A percentile compares a stretch with the other conserved stretches of the same genome.
Conservation (phyloP, 1,140 invertebrate species). For the Cephus cinctus region DNA sequence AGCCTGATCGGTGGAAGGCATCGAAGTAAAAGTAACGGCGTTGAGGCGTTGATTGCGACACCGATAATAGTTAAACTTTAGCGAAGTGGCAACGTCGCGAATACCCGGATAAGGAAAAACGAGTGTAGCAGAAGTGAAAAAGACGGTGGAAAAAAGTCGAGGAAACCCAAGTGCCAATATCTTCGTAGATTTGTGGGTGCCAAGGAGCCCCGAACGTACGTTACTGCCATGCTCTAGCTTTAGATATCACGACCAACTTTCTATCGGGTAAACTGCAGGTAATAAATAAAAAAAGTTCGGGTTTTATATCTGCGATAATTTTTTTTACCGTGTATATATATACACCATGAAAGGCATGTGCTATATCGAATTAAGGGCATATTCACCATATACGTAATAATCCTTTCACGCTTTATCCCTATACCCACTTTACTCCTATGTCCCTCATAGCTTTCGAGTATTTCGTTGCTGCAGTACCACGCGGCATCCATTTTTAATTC, state of each 20-base stretch:
- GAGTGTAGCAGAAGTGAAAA: neutral
- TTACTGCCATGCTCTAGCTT: constrained; percentile 14
- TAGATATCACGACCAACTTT: constrained; percentile 30
- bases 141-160: constrained; percentile 2
- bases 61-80: constrained; percentile 39
- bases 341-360: too few species aligned
- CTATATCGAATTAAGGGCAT: too few species aligned
- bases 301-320: constrained; percentile 32
- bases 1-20: too few species aligned
- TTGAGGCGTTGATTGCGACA: constrained; percentile 27
- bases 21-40: too few species aligned
- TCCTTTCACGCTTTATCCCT: too few species aligned
- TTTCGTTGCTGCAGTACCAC: too few species aligned
- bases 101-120: constrained; percentile 17
- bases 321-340: too few species aligned
- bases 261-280: constrained; percentile 26
- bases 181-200: constrained; percentile 34
- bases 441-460: too few species aligned
- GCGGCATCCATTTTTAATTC: too few species aligned
- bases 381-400: too few species aligned
- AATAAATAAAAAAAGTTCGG: constrained; percentile 36
- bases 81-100: constrained; percentile 13
- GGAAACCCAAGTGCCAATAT: constrained; percentile 32
- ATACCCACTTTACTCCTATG: too few species aligned
- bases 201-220: constrained; percentile 19